These are phyloP conservation scores for Phoxinus dragarum DNA, from an alignment of 2,797 vertebrate species.

Conservation along the genomic window DNA sequence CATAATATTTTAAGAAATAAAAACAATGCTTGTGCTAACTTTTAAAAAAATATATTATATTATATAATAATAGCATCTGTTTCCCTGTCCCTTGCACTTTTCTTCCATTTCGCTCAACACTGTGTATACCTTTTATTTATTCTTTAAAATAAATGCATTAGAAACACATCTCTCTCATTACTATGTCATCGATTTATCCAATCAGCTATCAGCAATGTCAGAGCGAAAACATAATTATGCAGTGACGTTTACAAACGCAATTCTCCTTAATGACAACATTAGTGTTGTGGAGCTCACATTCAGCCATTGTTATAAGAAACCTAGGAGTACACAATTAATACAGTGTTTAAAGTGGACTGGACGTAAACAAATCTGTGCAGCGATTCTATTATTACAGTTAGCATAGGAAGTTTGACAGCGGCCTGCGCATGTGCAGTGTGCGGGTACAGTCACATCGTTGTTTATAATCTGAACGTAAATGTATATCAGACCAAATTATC, in stretches of 20 bases:
- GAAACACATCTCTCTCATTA: neutral
- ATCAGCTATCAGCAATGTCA: neutral
- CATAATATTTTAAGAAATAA: neutral
- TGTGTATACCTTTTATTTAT: neutral
- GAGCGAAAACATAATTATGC: neutral
- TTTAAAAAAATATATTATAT: neutral
- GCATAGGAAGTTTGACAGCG: slow-evolving; percentile 55
- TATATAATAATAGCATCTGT: neutral
- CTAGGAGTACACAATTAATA: neutral
- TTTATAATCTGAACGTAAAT: slow-evolving; percentile 61
- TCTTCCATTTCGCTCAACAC: neutral
- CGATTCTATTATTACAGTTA: neutral
- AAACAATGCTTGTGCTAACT: neutral
- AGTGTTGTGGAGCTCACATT: neutral
- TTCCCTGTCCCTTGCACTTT: neutral
- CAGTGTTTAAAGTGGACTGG: neutral
- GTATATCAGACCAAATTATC: slow-evolving; percentile 37
- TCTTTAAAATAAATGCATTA: neutral
- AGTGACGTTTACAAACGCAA: neutral
- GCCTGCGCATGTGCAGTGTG: slow-evolving; percentile 74
- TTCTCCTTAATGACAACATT: slow-evolving; percentile 5
- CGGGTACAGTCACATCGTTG: slow-evolving; percentile 60
- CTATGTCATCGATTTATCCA: neutral
- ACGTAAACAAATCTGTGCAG: slow-evolving; percentile 4
- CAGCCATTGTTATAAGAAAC: neutral